Conservation (phyloP, 2,797 vertebrate species). For the Eulemur rubriventer region DNA sequence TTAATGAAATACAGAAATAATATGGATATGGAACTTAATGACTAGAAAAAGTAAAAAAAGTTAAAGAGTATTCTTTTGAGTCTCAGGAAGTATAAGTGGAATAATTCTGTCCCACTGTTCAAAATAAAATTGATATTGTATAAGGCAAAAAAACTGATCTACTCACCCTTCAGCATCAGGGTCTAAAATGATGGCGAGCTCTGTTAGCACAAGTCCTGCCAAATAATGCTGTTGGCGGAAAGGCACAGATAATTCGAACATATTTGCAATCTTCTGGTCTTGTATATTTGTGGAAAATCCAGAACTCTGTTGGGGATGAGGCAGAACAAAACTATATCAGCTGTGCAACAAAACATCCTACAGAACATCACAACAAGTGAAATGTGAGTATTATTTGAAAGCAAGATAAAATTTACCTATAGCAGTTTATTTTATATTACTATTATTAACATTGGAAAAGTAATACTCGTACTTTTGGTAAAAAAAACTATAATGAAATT, state of each 20-base stretch:
- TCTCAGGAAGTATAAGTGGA: background rate
- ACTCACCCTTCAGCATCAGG: slow-evolving; percentile 97
- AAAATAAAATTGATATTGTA: background rate
- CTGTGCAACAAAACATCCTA: background rate
- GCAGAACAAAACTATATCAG: slow-evolving; percentile 1
- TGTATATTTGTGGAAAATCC: slow-evolving; percentile 98
- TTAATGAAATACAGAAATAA: background rate
- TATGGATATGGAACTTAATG: background rate
- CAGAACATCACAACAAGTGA: background rate
- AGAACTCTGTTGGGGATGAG: slow-evolving; percentile 91
- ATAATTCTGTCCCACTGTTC: background rate
- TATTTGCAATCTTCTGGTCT: slow-evolving; percentile 99
- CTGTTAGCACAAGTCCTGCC: slow-evolving; percentile 95
- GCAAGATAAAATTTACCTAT: background rate
- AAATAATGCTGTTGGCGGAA: slow-evolving; percentile 98
- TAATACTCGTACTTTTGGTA: background rate
- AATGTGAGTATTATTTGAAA: background rate
- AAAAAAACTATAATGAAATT: background rate
- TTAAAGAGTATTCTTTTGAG: background rate
- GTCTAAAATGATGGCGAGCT: slow-evolving; percentile 96
- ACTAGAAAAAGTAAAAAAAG: background rate
- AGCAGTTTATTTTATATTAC: background rate
- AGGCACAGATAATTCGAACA: slow-evolving; percentile 98
- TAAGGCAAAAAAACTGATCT: background rate
- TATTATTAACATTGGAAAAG: background rate